Evolutionary conservation across 2,113 vertebrate genomes (phyloP).

Genomic region (Elgaria multicarinata): DNA sequence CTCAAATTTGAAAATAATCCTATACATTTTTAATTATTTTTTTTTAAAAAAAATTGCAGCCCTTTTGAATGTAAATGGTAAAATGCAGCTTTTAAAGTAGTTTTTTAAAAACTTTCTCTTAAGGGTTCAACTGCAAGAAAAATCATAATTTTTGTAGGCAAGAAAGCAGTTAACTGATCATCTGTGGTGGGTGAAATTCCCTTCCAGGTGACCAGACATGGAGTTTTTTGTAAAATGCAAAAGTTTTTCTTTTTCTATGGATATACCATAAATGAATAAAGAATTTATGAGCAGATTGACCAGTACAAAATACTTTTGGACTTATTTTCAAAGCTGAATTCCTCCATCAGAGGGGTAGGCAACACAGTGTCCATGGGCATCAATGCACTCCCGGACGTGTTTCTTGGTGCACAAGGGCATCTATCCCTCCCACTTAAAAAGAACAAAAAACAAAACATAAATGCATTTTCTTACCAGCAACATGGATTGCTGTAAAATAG

Average conservation of each 20-base stretch:
- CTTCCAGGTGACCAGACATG: not conserved
- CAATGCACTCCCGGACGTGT: too few species aligned
- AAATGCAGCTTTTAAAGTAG: not conserved
- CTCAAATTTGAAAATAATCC: not conserved
- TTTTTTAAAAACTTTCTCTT: not conserved
- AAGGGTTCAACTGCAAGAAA: not conserved
- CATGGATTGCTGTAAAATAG: too few species aligned
- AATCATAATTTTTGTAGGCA: not conserved
- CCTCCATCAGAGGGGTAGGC: too few species aligned
- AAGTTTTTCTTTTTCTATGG: not conserved
- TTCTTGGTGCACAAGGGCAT: too few species aligned
- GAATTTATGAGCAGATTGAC: not conserved
- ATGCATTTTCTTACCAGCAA: too few species aligned
- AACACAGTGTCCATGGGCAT: too few species aligned
- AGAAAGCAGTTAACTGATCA: not conserved
- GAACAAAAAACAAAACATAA: too few species aligned
- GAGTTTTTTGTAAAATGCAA: not conserved
- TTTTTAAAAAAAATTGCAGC: not conserved
- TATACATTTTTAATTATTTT: not conserved
- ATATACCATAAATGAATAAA: not conserved
- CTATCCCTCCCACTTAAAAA: too few species aligned
- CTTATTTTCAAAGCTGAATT: slow-evolving; percentile 1
- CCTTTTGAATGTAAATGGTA: not conserved
- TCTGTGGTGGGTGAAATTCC: not conserved
- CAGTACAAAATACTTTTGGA: not conserved